Evolutionary conservation across 2,888 invertebrate genomes (phyloP), one percentile per base, ranked within the genome.

Genomic region (Trachelus tabidus): DNA sequence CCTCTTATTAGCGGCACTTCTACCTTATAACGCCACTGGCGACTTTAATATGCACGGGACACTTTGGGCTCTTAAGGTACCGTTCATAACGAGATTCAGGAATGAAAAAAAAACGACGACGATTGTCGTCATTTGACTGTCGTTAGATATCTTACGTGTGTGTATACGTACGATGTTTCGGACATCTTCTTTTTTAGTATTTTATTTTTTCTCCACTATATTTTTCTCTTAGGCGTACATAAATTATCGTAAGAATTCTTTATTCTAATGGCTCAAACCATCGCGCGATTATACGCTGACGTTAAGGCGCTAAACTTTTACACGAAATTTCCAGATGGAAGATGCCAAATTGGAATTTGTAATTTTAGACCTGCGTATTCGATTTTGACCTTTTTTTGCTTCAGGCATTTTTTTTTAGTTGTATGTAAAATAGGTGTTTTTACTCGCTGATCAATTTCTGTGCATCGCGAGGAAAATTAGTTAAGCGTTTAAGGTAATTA

Each of bases 1-100:
- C 85, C 85, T 85, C 85, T 85, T 71, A 71, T 71, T 71, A 71
- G 71, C 71, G 71, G 33, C 71, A 71, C 31, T 71, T 31, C 71
- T 71, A 71, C 33, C 71, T 71, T 33, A 23, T 56, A 56, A 33
- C 71, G 71, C 33, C 31, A 71, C 71, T 31, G 33, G 15, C 71
- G 12, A 31, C 33, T 71, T 71, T 71, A 71, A 71, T 71, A 71
- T 33, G 71, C 31, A 33, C 31, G 71, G 71, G 15, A 71, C 23
- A 56, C 9, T 15, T 40, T 23, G 56, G 23, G 56, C 56, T 56
- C 56, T 56, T 56, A 56, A 56, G 56, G 56, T 56, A 15, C 56
- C 56, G 56, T 56, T 56, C 56, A 56, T 23, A 56, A 23, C 2
- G 56, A 23, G 23, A 56, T 56, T 56, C 56, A 56, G 6, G 56